These are phyloP conservation scores for Microcaecilia unicolor DNA, from an alignment of 2,797 vertebrate genomes.

Conservation along the genomic window DNA sequence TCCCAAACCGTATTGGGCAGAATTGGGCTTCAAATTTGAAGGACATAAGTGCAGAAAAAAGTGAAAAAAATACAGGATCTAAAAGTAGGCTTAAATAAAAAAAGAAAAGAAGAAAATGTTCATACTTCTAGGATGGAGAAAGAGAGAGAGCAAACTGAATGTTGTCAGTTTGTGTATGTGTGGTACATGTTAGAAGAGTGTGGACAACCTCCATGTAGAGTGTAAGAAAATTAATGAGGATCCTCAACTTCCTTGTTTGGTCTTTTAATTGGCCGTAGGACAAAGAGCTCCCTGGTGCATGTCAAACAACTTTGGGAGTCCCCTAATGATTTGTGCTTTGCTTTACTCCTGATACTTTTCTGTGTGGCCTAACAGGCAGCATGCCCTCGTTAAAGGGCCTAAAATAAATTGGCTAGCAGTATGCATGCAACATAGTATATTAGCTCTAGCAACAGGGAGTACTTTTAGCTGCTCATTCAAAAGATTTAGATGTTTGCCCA, in stretches of 20 bases:
- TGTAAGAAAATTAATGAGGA: constrained; percentile 47
- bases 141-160: constrained; percentile 42
- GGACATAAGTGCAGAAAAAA: no score
- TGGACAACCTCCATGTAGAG: constrained; percentile 36
- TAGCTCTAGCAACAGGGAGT: constrained; percentile 49
- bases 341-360: constrained; percentile 36
- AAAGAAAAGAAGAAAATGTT: constrained; percentile 18
- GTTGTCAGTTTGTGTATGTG: constrained; percentile 11
- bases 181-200: constrained; percentile 22
- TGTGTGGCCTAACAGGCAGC: constrained; percentile 29
- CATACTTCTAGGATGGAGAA: constrained; percentile 17
- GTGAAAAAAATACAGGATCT: no score
- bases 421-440: constrained; percentile 37
- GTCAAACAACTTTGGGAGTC: constrained; percentile 46
- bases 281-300: constrained; percentile 40
- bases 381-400: constrained; percentile 48
- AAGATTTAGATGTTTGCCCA: constrained; percentile 40
- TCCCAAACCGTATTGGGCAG: no score
- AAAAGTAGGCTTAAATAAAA: no score
- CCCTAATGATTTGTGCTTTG: constrained; percentile 44
- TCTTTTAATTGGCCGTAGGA: constrained; percentile 56
- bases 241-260: constrained; percentile 49
- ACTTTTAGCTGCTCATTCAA: constrained; percentile 41
- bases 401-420: constrained; percentile 50
- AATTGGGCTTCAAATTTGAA: no score